Percentiles rank a stretch among this genome's conserved stretches.
phyloP scores from a whole-genome alignment of 2,113 vertebrate genomes.

The Ictidomys tridecemlineatus region DNA sequence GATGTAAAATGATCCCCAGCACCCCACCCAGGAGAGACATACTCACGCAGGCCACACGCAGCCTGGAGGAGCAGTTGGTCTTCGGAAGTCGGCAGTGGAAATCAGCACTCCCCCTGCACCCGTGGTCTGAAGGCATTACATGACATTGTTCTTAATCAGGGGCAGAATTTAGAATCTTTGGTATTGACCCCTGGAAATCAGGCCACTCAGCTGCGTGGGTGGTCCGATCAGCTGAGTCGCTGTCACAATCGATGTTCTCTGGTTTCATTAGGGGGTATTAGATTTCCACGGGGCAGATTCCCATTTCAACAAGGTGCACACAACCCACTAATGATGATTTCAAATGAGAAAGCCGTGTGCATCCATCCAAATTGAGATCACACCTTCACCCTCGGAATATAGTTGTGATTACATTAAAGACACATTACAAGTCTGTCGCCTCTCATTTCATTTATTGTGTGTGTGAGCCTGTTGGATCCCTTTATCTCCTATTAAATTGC shows the following conservation, averaged over 20 bases:
- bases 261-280: conserved; percentile 36
- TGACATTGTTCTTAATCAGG: background rate
- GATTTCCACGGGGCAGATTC: background rate
- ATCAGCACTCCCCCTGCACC: background rate
- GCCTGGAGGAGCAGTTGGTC: too few relatives aligned
- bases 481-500: conserved; percentile 61
- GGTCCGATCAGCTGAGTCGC: conserved; percentile 15
- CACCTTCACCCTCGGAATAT: conserved; percentile 64
- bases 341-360: conserved; percentile 47
- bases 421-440: conserved; percentile 65
- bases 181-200: background rate
- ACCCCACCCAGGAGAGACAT: background rate
- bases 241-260: conserved; percentile 28
- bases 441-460: conserved; percentile 61
- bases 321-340: conserved; percentile 51
- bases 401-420: conserved; percentile 75
- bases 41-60: background rate
- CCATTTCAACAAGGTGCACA: conserved; percentile 10
- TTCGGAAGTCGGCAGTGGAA: background rate
- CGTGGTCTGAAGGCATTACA: fast-evolving
- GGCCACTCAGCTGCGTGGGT: background rate
- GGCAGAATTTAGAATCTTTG: background rate
- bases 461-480: conserved; percentile 52
- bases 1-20: background rate
- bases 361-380: conserved; percentile 67